Percentiles rank a stretch among this genome's conserved stretches.
Conservation (phyloP, 2,797 vertebrate species). For the Pipistrellus pygmaeus region DNA sequence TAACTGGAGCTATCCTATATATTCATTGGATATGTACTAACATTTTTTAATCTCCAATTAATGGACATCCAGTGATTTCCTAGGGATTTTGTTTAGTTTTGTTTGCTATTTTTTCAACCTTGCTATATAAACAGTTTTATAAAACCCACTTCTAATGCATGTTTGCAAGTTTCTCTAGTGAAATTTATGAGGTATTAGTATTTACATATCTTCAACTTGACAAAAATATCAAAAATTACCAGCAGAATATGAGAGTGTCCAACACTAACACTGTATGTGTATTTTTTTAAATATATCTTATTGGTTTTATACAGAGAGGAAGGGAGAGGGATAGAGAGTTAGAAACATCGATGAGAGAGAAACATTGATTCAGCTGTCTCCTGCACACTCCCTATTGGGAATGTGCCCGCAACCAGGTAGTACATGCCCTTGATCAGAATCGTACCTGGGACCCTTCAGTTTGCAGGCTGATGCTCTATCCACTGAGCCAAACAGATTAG, state of each 20-base stretch:
- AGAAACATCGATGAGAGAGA: too few relatives aligned
- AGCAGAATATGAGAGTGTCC: neutral
- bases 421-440: too few relatives aligned
- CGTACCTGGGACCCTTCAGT: too few relatives aligned
- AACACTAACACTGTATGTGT: neutral
- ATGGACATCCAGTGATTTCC: neutral
- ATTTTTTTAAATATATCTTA: too few relatives aligned
- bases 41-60: neutral
- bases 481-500: too few relatives aligned
- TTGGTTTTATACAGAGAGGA: too few relatives aligned
- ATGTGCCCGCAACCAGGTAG: too few relatives aligned
- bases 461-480: too few relatives aligned
- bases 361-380: too few relatives aligned
- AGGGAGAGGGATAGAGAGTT: too few relatives aligned
- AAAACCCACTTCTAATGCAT: neutral
- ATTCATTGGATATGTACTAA: neutral
- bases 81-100: neutral
- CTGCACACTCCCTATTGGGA: too few relatives aligned
- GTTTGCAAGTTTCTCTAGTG: neutral
- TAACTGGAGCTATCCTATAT: neutral
- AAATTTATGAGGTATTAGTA: neutral
- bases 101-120: neutral
- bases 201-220: neutral
- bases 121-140: neutral
- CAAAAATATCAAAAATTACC: constrained; percentile 10